A percentile compares a stretch with the other conserved stretches of the same genome.
Conservation (phyloP, 2,888 invertebrate species). For the Synergus umbraculus region DNA sequence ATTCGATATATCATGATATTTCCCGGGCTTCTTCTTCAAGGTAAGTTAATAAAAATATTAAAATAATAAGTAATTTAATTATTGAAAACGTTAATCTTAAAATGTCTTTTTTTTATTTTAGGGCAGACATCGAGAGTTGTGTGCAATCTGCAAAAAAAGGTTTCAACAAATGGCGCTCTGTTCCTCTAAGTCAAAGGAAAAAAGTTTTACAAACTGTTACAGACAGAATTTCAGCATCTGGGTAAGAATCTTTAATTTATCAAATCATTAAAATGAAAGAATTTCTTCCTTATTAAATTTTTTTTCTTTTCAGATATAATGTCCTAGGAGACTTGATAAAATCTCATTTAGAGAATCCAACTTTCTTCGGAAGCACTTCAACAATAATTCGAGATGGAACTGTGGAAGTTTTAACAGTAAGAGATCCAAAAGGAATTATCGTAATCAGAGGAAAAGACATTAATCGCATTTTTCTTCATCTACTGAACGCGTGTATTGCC, state of each 20-base stretch:
- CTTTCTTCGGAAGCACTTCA: conserved; percentile 47
- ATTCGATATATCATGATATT: conserved; percentile 38
- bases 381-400: conserved; percentile 51
- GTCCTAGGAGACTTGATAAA: conserved; percentile 44
- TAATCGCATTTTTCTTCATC: conserved; percentile 47
- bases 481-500: conserved; percentile 51
- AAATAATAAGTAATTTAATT: background rate
- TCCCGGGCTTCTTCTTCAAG: conserved; percentile 17
- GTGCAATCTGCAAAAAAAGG: conserved; percentile 47
- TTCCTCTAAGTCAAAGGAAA: conserved; percentile 49
- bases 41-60: background rate
- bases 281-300: background rate
- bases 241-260: conserved; percentile 40
- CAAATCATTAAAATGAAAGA: background rate
- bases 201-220: conserved; percentile 50
- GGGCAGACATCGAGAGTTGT: conserved; percentile 52
- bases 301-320: conserved; percentile 41
- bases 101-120: conserved; percentile 38
- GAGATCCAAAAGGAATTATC: conserved; percentile 53
- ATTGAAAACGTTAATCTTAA: background rate
- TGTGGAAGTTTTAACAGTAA: conserved; percentile 52
- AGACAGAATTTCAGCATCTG: conserved; percentile 48
- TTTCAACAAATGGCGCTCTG: conserved; percentile 44
- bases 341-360: conserved; percentile 46
- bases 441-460: conserved; percentile 43